phyloP scores from a whole-genome alignment of 1,140 invertebrate species.

The Schmidtea mediterranea region DNA sequence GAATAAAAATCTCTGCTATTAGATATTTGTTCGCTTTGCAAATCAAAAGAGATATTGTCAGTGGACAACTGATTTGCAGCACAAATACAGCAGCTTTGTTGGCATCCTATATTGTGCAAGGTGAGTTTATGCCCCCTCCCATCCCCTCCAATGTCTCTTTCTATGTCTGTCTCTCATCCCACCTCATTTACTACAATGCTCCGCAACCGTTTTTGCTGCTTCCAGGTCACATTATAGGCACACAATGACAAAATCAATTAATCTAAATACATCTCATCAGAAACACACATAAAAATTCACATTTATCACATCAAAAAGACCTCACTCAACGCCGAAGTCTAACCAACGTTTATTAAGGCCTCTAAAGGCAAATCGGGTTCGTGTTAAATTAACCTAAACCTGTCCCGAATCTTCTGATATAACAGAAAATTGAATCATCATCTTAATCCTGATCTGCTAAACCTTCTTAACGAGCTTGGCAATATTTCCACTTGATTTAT shows the following conservation, averaged over 20 bases:
- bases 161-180: not conserved
- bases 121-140: conserved; percentile 24
- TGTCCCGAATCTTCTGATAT: no score
- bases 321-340: no score
- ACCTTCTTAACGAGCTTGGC: no score
- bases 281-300: no score
- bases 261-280: no score
- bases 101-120: conserved; percentile 91
- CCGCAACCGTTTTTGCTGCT: not conserved
- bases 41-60: conserved; percentile 72
- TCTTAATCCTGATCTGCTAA: no score
- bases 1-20: conserved; percentile 8
- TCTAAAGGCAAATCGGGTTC: no score
- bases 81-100: conserved; percentile 90
- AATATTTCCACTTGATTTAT: no score
- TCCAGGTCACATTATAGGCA: not conserved
- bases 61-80: conserved; percentile 69
- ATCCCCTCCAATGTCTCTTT: not conserved
- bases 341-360: no score
- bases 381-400: no score
- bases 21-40: conserved; percentile 78
- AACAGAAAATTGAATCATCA: no score
- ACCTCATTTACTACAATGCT: not conserved
- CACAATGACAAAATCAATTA: not conserved
- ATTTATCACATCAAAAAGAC: no score